Percentiles rank a stretch among this genome's conserved stretches.
Evolutionary conservation across 2,113 vertebrate species (phyloP).

Genomic region (Spilogale gracilis): DNA sequence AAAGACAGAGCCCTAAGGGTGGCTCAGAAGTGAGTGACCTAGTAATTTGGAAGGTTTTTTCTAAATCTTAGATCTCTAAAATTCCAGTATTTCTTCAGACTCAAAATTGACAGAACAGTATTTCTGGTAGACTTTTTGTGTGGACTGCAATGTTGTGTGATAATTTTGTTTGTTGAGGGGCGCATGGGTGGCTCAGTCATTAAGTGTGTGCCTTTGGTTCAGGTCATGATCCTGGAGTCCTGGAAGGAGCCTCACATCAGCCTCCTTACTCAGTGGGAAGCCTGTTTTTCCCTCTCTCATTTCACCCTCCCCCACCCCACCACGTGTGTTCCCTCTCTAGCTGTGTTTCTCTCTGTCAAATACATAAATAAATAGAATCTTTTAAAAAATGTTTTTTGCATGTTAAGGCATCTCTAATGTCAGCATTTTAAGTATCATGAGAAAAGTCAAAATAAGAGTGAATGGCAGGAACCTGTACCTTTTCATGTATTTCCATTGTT

Average conservation of each 20-base stretch:
- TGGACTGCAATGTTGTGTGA: neutral
- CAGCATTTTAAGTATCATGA: neutral
- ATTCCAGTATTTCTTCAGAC: neutral
- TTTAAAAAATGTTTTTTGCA: neutral
- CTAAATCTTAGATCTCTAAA: neutral
- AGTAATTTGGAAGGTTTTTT: neutral
- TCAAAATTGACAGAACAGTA: neutral
- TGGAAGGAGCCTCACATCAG: too few species aligned
- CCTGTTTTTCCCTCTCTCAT: too few species aligned
- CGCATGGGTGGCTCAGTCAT: too few species aligned
- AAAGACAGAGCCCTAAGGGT: neutral
- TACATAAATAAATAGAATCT: too few species aligned
- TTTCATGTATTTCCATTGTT: neutral
- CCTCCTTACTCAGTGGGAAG: too few species aligned
- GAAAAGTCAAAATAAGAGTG: neutral
- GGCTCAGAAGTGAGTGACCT: neutral
- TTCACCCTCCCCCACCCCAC: too few species aligned
- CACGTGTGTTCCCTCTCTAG: too few species aligned
- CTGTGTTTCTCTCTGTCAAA: too few species aligned
- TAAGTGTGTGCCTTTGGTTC: too few species aligned
- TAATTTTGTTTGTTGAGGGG: neutral
- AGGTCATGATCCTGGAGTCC: too few species aligned
- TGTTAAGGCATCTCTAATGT: neutral
- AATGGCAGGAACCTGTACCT: neutral
- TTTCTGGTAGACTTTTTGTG: neutral